Evolutionary conservation across 2,113 vertebrate genomes (phyloP), one percentile per base, ranked within the genome.

Genomic region (Monopterus albus): DNA sequence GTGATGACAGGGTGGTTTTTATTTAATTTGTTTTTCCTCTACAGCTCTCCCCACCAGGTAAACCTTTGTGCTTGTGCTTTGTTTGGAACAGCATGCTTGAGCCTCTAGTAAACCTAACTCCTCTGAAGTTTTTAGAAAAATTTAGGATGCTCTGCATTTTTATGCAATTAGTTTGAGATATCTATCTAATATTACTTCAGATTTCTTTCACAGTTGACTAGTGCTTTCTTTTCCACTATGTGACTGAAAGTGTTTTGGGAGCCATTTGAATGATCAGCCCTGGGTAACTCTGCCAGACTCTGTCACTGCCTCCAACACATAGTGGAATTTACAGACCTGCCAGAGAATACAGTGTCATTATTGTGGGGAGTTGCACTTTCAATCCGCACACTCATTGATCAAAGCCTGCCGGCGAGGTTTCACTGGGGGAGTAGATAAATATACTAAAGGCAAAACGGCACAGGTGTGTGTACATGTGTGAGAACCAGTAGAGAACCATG

Each of bases 271-370:
- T 14, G 79, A 52, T 53, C 82, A 75, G 82, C 78, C 66, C 75
- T 68, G 74, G 78, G 79, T 73, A 56, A 87, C 72, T 46, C 68
- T 72, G 68, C 55, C 75, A 56, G 62, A 64, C 72, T 78, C 62
- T 81, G 38, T 60, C 81, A 49, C 68, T 69, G 78, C 58, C 53
- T 57, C 66, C 46, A 7, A n/a, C 45, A 56, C 66, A 61, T 4
- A 63, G 85, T 72, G 82, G 85, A 78, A 84, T 87, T 87, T 89
- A 87, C 85, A 87, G 79, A 90, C 76, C 78, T 82, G 74, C 63
- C 72, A 57, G 2, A 31, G 50, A 79, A 75, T 46, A 74, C 66
- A 55, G 53, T 63, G 73, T 62, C 61, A 63, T 80, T 75, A 78
- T 82, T 46, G 60, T 58, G 51, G 72, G 77, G 77, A 82, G 75